Conservation (phyloP, 2,888 invertebrate genomes). For the Galerucella nymphaeae region DNA sequence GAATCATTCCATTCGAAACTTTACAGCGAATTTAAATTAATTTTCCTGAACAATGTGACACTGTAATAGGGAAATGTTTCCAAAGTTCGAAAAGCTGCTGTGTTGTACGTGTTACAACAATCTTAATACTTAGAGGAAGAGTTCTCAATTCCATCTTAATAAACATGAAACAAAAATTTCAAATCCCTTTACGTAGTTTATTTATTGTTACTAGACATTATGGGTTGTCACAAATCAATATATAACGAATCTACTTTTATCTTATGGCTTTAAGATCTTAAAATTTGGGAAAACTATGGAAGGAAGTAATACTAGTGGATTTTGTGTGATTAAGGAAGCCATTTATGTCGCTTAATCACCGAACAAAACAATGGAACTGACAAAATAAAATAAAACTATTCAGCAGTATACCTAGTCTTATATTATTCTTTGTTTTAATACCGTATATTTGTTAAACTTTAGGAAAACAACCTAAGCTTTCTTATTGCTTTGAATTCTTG, state of each 20-base stretch:
- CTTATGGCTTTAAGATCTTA: background rate
- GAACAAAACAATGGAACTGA: background rate
- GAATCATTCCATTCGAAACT: background rate
- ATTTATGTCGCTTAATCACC: background rate
- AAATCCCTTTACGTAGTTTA: too few species aligned
- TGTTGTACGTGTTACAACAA: background rate
- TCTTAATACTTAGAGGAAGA: too few species aligned
- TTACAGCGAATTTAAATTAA: background rate
- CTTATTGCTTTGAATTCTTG: slow-evolving; percentile 17
- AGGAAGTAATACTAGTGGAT: background rate
- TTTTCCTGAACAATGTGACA: background rate
- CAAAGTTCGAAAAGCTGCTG: background rate
- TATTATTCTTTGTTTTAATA: background rate
- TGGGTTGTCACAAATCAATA: too few species aligned
- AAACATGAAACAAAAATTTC: too few species aligned
- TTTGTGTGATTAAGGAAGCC: background rate
- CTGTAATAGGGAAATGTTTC: background rate
- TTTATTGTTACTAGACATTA: too few species aligned
- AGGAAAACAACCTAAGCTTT: slow-evolving; percentile 12
- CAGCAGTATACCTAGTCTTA: background rate
- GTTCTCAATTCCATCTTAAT: too few species aligned
- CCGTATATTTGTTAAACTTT: background rate
- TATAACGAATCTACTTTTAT: background rate
- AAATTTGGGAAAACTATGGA: background rate
- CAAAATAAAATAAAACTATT: background rate